phyloP scores from a whole-genome alignment of 1,140 invertebrate genomes.

The Paramacrobiotus metropolitanus region DNA sequence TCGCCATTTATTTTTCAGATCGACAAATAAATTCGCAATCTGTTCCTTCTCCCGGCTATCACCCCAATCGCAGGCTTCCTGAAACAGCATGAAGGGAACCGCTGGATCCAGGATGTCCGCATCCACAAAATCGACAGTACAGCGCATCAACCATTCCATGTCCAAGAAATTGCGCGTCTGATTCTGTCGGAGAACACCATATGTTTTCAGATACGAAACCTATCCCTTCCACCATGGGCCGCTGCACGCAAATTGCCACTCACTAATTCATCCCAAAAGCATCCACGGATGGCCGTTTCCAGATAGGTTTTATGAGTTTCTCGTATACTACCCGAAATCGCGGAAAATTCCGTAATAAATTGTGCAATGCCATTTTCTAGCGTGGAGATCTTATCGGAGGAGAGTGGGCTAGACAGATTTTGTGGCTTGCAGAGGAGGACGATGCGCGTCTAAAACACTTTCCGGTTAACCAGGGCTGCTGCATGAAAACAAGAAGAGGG shows the following conservation, averaged over 20 bases:
- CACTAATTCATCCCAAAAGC: neutral
- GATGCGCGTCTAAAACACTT: no score
- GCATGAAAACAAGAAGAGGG: no score
- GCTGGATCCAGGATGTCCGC: neutral
- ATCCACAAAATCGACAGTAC: neutral
- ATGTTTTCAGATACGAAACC: neutral
- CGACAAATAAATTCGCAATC: neutral
- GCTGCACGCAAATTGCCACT: neutral
- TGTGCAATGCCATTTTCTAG: no score
- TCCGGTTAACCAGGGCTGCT: no score
- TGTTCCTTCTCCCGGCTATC: neutral
- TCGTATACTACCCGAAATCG: no score
- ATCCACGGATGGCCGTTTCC: neutral
- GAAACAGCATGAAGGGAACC: neutral
- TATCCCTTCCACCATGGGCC: neutral
- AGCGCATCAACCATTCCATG: neutral
- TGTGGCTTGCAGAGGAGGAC: no score
- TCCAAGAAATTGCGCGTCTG: neutral
- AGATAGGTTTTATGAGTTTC: neutral
- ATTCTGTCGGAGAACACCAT: neutral
- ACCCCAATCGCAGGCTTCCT: conserved; percentile 2
- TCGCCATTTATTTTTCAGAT: neutral
- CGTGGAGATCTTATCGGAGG: no score
- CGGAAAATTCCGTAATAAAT: no score
- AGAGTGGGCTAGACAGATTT: no score